These are phyloP conservation scores for Gobio occitaniae DNA, from an alignment of 2,797 vertebrate species.

Conservation along the genomic window DNA sequence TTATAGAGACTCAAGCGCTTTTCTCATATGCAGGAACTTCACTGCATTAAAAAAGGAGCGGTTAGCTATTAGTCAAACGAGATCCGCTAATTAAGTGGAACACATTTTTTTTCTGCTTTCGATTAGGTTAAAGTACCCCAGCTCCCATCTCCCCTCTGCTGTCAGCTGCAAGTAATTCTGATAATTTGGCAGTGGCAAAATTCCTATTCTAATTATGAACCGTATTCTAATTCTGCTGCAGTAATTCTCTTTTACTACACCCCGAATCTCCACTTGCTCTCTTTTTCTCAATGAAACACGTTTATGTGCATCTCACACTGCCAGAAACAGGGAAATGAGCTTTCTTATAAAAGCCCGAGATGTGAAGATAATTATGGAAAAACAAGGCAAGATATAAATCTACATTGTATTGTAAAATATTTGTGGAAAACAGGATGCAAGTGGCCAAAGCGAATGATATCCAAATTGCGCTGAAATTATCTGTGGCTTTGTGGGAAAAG, in stretches of 20 bases:
- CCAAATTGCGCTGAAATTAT: conserved; percentile 66
- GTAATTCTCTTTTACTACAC: conserved; percentile 72
- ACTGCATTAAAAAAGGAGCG: conserved; percentile 66
- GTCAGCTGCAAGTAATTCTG: conserved; percentile 77
- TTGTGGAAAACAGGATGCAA: conserved; percentile 28
- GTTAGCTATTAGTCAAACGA: conserved; percentile 71
- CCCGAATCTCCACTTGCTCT: conserved; percentile 69
- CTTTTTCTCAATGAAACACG: conserved; percentile 75
- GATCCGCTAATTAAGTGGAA: conserved; percentile 72
- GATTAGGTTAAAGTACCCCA: conserved; percentile 65
- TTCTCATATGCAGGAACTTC: conserved; percentile 57
- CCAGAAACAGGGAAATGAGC: conserved; percentile 65
- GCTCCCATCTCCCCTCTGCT: conserved; percentile 60
- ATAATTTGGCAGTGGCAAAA: conserved; percentile 71
- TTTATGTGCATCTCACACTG: conserved; percentile 69
- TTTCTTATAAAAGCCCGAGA: conserved; percentile 67
- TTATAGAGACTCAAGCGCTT: conserved; percentile 59
- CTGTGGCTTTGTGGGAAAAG: conserved; percentile 48
- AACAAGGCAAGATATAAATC: conserved; percentile 57
- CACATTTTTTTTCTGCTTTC: conserved; percentile 68
- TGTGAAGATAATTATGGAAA: conserved; percentile 66
- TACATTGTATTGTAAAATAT: conserved; percentile 43
- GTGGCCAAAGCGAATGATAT: conserved; percentile 66
- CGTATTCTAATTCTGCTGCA: conserved; percentile 70
- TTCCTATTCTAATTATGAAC: conserved; percentile 74